Conservation (phyloP, 2,113 vertebrate species). For the Xiphophorus maculatus region DNA sequence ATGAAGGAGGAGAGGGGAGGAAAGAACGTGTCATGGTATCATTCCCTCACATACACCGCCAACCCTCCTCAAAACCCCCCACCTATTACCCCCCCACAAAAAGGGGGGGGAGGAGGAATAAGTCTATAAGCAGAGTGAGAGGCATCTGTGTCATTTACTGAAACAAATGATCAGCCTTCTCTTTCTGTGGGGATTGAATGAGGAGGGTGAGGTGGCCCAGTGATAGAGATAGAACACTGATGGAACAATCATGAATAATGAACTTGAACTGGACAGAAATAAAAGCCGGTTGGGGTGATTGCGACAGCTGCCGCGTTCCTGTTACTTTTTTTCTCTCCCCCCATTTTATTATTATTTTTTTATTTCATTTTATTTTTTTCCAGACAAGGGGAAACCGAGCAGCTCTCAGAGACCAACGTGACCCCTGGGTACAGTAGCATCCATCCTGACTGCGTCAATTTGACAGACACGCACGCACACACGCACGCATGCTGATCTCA, state of each 20-base stretch:
- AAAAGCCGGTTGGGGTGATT: conserved; percentile 61
- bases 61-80: conserved; percentile 39
- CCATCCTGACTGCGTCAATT: conserved; percentile 61
- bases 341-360: not conserved
- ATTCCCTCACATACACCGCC: conserved; percentile 73
- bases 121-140: conserved; percentile 75
- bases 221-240: conserved; percentile 73
- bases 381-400: conserved; percentile 36
- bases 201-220: conserved; percentile 62
- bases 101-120: conserved; percentile 59
- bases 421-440: conserved; percentile 64
- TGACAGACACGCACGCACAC: conserved; percentile 40
- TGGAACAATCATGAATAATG: conserved; percentile 78
- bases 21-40: conserved; percentile 76
- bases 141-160: conserved; percentile 84
- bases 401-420: conserved; percentile 59
- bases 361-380: conserved; percentile 15
- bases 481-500: conserved; percentile 55
- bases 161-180: conserved; percentile 74
- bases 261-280: conserved; percentile 69
- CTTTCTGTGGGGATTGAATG: conserved; percentile 70
- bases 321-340: no score
- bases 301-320: conserved; percentile 43
- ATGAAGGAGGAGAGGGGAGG: conserved; percentile 67
- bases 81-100: conserved; percentile 34